Evolutionary conservation across 1,140 invertebrate genomes (phyloP), one percentile per base, ranked within the genome.

Genomic region (Megathymus violae): DNA sequence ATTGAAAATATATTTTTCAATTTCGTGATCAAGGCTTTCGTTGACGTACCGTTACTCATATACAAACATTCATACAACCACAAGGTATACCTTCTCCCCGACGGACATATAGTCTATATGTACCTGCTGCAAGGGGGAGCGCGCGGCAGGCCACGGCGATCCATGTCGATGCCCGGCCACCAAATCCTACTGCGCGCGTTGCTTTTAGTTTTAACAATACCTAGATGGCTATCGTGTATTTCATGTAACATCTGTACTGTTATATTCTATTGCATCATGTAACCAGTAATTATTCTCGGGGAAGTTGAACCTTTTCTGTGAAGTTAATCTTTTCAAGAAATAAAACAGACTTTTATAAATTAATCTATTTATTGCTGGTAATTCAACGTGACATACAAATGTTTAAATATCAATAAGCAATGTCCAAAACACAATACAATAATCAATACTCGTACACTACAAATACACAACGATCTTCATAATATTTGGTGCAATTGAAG

Each of bases 141-240:
- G 6, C 10, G 14, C 16, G 43, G 17, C 43, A 17, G 44, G 41
- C 41, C 41, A 44, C 5, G 19, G 15, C n/a, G n/a, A n/a, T 67
- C 69, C n/a, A 14, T 10, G 13, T 71, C 64, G 3, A 66, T 66
- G 9, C 62, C 66, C 0, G 70, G 66, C 67, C 71, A 73, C 67
- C 71, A 73, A 34, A 73, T 56, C 3, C 60, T 46, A 64, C 63
- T 51, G 2, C 71, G 62, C 2, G 71, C 71, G 19, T 38, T 43
- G 14, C 43, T 62, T 59, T 71, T 71, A n/a, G 31, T 62, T 62
- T 64, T 58, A 7, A 71, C 52, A 0, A 71, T 61, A 6, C 74
- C 66, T 10, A 74, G 64, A 60, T 74, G 69, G 0, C 22, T 25
- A 7, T 10, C 25, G 50, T 75, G 69, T 7, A n/a, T n/a, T n/a